Conservation (phyloP, 2,797 vertebrate species). For the Crocodylus rhombifer region DNA sequence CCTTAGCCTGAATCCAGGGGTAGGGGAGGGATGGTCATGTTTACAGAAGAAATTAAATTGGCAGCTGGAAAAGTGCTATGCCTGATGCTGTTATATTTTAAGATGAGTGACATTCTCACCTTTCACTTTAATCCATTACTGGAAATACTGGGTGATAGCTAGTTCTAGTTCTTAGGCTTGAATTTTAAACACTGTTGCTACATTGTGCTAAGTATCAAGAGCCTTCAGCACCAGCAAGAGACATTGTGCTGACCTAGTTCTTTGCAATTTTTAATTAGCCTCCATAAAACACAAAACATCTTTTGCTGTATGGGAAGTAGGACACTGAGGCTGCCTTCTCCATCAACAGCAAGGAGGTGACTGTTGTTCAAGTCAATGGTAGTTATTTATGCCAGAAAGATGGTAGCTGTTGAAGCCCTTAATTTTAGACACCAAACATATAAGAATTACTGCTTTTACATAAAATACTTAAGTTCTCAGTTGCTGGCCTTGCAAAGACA, state of each 20-base stretch:
- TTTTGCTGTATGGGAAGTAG: too few species aligned
- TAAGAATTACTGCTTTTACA: background rate
- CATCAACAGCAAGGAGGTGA: background rate
- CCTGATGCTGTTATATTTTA: background rate
- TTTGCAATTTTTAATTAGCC: background rate
- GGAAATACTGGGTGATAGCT: background rate
- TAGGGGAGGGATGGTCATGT: background rate
- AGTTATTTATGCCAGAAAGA: background rate
- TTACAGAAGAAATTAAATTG: background rate
- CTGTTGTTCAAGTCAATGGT: background rate
- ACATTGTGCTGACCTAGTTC: background rate
- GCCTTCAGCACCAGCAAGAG: background rate
- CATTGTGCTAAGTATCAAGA: background rate
- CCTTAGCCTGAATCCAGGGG: background rate
- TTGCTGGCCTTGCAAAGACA: background rate
- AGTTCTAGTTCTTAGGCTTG: background rate
- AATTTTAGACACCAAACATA: background rate
- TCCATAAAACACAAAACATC: background rate
- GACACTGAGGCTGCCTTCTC: background rate
- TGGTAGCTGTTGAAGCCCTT: background rate
- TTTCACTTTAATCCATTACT: background rate
- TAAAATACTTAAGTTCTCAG: background rate
- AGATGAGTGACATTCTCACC: background rate
- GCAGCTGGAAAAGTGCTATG: background rate
- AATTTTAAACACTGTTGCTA: background rate